Evolutionary conservation across 1,140 invertebrate species (phyloP).

Genomic region (Papilio xuthus): DNA sequence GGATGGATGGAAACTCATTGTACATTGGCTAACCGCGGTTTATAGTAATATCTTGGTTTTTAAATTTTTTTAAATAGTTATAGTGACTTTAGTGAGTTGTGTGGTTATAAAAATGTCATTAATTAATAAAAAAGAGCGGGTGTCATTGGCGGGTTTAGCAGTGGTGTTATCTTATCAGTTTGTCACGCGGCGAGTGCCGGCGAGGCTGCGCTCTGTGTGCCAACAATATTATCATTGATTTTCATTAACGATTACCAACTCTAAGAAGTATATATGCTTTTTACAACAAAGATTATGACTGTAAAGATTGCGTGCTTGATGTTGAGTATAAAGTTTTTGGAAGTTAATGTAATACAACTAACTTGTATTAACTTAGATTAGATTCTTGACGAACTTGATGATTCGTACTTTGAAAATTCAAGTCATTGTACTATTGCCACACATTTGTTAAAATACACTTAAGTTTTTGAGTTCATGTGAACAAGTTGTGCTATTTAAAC

Average conservation of each 20-base stretch:
- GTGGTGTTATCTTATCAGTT: neutral
- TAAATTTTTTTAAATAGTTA: neutral
- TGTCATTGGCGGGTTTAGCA: neutral
- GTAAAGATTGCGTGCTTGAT: neutral
- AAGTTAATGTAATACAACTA: neutral
- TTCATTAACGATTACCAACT: neutral
- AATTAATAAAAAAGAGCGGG: slow-evolving; percentile 19
- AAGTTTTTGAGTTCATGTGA: no score
- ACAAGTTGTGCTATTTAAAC: no score
- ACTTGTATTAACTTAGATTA: no score
- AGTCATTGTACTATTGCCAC: no score
- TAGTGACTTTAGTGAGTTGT: neutral
- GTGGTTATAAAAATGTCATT: neutral
- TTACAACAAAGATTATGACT: neutral
- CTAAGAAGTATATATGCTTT: neutral
- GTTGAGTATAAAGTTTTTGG: neutral
- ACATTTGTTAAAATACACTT: no score
- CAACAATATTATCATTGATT: slow-evolving; percentile 1
- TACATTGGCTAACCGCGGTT: no score
- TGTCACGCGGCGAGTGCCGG: neutral
- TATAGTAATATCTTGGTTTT: neutral
- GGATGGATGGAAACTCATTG: no score
- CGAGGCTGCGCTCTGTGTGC: neutral
- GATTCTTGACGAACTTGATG: no score
- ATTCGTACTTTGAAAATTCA: no score